These are phyloP conservation scores for Paramisgurnus dabryanus DNA, from an alignment of 2,113 vertebrate genomes.

Conservation along the genomic window DNA sequence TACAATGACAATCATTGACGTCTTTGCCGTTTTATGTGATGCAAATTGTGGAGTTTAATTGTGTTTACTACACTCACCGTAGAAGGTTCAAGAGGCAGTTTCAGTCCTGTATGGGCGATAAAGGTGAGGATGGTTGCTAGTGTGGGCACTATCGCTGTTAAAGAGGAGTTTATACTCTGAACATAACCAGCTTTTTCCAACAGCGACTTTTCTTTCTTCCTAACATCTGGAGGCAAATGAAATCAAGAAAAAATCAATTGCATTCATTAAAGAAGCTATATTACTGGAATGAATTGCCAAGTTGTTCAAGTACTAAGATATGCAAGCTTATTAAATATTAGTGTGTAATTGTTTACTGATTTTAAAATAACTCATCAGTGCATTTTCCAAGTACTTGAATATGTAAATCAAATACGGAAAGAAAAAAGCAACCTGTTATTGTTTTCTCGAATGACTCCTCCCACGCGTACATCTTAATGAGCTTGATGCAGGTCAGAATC, in stretches of 20 bases:
- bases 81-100: conserved; percentile 63
- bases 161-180: conserved; percentile 73
- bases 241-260: neutral
- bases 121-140: conserved; percentile 76
- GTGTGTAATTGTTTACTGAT: too few relatives aligned
- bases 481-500: conserved; percentile 81
- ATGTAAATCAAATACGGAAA: too few relatives aligned
- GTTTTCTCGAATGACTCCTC: conserved; percentile 77
- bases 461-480: conserved; percentile 84
- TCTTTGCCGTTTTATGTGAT: neutral
- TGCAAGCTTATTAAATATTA: neutral
- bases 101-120: conserved; percentile 72
- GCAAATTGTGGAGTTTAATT: neutral
- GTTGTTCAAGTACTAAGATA: too few relatives aligned
- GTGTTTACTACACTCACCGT: conserved; percentile 66
- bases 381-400: too few relatives aligned
- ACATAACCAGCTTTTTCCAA: conserved; percentile 71
- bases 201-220: conserved; percentile 70
- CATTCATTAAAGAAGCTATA: too few relatives aligned
- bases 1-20: neutral
- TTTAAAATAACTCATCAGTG: too few relatives aligned
- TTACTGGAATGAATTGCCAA: too few relatives aligned
- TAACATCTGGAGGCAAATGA: conserved; percentile 63
- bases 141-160: conserved; percentile 68
- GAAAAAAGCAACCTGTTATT: conserved; percentile 64